phyloP scores from a whole-genome alignment of 2,888 invertebrate genomes.

The Netelia inedita region DNA sequence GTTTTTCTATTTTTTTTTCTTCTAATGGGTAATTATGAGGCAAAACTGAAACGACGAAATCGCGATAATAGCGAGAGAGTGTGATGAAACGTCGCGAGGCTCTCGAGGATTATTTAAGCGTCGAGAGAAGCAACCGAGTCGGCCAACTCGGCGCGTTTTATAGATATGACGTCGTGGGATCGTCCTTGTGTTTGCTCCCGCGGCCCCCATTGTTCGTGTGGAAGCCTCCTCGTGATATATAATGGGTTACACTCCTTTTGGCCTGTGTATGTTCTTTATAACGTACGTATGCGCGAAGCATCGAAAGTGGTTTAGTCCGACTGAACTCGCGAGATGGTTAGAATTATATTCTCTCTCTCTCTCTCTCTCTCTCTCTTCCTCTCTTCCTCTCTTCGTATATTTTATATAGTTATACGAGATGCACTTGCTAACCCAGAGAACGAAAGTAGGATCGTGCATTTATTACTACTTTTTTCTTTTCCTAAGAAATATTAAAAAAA shows the following conservation, averaged over 20 bases:
- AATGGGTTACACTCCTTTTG: constrained; percentile 55
- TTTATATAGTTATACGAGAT: constrained; percentile 50
- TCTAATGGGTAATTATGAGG: not conserved
- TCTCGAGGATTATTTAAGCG: constrained; percentile 54
- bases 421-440: constrained; percentile 70
- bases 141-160: constrained; percentile 59
- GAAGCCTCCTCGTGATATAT: constrained; percentile 66
- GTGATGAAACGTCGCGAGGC: constrained; percentile 63
- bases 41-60: constrained; percentile 20
- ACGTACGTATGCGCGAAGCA: constrained; percentile 70
- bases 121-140: constrained; percentile 31
- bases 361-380: not conserved
- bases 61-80: not conserved
- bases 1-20: not conserved
- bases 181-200: constrained; percentile 84
- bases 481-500: not conserved
- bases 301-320: constrained; percentile 82
- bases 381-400: no score
- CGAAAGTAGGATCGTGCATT: constrained; percentile 70
- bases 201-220: constrained; percentile 82
- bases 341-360: constrained; percentile 40
- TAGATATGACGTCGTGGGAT: constrained; percentile 82
- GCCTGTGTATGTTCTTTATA: constrained; percentile 51
- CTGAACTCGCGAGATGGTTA: constrained; percentile 58
- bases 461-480: not conserved